These are phyloP conservation scores for Oxyruncus cristatus DNA, from an alignment of 2,113 vertebrate species.

Conservation along the genomic window DNA sequence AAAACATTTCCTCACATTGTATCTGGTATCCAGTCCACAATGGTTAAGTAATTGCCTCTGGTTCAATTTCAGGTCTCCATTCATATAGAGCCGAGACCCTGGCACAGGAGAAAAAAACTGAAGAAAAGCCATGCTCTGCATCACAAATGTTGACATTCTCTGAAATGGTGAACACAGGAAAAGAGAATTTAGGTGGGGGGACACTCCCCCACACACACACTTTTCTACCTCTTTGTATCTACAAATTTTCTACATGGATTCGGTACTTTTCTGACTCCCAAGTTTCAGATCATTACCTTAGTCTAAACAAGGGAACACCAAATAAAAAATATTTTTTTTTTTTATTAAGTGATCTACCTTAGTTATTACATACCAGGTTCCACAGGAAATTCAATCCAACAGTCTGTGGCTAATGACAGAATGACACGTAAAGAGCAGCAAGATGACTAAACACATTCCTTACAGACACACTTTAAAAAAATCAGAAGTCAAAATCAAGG, in stretches of 20 bases:
- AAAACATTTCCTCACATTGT: constrained; percentile 81
- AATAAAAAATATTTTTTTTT: neutral
- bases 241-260: neutral
- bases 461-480: neutral
- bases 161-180: constrained; percentile 55
- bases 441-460: neutral
- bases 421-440: neutral
- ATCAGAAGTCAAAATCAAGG: neutral
- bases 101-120: constrained; percentile 86
- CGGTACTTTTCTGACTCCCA: neutral
- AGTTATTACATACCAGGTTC: neutral
- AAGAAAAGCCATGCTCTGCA: constrained; percentile 91
- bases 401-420: neutral
- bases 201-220: neutral
- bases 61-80: constrained; percentile 87
- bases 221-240: neutral
- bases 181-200: neutral
- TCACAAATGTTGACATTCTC: constrained; percentile 91
- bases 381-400: neutral
- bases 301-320: neutral
- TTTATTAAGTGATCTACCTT: neutral
- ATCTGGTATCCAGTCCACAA: constrained; percentile 81
- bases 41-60: constrained; percentile 85
- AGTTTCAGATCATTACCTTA: neutral
- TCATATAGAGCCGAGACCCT: constrained; percentile 82